A percentile compares a stretch with the other conserved stretches of the same genome.
Conservation (phyloP, 64 coral and sea anemone genomes). For the Platygyra sinensis region DNA sequence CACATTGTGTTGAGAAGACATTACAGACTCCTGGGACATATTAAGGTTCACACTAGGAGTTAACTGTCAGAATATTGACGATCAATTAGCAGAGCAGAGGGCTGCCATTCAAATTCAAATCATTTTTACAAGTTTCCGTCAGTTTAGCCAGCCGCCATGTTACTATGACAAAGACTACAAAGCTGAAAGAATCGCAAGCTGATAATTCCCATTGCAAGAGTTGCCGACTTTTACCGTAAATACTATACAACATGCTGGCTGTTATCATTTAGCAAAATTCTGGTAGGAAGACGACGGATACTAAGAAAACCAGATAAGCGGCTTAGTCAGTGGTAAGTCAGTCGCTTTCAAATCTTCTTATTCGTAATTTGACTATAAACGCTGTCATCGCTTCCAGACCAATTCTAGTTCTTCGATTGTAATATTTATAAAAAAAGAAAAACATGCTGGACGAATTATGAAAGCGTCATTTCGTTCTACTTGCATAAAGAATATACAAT, state of each 20-base stretch:
- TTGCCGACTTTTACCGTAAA: not conserved
- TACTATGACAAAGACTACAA: not conserved
- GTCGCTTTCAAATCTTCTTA: not conserved
- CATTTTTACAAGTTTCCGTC: not conserved
- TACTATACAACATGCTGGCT: not conserved
- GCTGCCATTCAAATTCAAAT: constrained; percentile 48
- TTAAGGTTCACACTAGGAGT: too few relatives aligned
- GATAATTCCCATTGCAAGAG: not conserved
- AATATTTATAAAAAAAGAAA: too few relatives aligned
- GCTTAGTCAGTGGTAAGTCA: not conserved
- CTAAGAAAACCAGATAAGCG: not conserved
- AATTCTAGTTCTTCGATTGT: too few relatives aligned
- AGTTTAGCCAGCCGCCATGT: not conserved
- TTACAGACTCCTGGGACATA: too few relatives aligned
- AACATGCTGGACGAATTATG: too few relatives aligned
- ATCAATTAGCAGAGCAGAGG: not conserved
- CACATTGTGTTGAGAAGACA: too few relatives aligned
- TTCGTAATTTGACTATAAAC: too few relatives aligned
- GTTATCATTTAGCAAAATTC: not conserved
- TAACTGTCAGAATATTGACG: not conserved
- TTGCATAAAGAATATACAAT: too few relatives aligned
- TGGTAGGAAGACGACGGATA: not conserved
- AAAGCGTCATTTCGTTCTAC: too few relatives aligned
- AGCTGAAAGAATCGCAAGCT: not conserved
- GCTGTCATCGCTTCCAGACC: too few relatives aligned